Conservation (phyloP, 2,113 vertebrate genomes). For the Daboia siamensis region DNA sequence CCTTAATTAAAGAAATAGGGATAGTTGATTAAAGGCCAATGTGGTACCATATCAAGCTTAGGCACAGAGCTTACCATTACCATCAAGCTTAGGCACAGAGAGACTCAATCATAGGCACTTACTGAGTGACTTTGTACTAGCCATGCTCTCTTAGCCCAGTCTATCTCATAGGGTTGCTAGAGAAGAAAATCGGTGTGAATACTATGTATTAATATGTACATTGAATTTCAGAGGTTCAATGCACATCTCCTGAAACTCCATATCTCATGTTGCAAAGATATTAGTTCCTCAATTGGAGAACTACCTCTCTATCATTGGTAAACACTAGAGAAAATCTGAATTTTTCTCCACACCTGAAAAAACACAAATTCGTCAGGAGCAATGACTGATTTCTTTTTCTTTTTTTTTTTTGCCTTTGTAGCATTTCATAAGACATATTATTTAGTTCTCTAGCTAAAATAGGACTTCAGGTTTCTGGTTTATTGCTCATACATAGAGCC, state of each 20-base stretch:
- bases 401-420: constrained; percentile 50
- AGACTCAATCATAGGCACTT: not conserved
- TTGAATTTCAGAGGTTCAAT: not conserved
- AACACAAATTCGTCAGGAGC: constrained; percentile 55
- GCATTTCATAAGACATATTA: constrained; percentile 61
- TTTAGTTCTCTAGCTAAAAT: not conserved
- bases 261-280: not conserved
- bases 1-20: not conserved
- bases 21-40: not conserved
- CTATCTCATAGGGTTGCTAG: not conserved
- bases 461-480: not conserved
- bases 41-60: not conserved
- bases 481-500: not conserved
- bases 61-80: too few relatives aligned
- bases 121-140: not conserved
- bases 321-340: constrained; percentile 60
- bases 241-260: not conserved
- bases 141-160: not conserved
- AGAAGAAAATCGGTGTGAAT: not conserved
- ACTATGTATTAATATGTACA: not conserved
- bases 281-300: not conserved
- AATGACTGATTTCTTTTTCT: constrained; percentile 41
- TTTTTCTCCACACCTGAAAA: constrained; percentile 53
- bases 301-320: constrained; percentile 43
- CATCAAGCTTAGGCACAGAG: not conserved